phyloP scores from a whole-genome alignment of 2,888 invertebrate genomes.

The Dryocosmus kuriphilus region DNA sequence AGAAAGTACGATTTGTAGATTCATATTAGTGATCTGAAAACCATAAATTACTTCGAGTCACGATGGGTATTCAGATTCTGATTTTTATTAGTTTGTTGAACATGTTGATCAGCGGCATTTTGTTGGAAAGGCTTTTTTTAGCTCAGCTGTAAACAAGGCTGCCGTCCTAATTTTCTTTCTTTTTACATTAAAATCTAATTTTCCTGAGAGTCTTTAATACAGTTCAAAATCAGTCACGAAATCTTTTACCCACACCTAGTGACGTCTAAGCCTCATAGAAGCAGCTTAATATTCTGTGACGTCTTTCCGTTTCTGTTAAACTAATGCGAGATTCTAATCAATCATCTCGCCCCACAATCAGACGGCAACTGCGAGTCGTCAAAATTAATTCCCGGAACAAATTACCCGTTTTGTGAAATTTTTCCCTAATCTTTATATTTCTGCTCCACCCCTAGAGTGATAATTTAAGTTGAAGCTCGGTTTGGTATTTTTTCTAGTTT shows the following conservation, averaged over 20 bases:
- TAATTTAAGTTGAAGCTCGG: neutral
- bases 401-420: neutral
- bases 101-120: too few relatives aligned
- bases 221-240: neutral
- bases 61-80: neutral
- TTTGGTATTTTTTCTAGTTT: neutral
- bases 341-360: slow-evolving; percentile 24
- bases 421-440: neutral
- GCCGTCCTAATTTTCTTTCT: too few relatives aligned
- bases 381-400: neutral
- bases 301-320: slow-evolving; percentile 23
- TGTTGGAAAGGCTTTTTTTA: too few relatives aligned
- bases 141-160: neutral
- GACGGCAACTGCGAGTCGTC: neutral
- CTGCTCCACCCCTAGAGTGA: neutral
- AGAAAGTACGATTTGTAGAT: neutral
- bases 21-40: neutral
- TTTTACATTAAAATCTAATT: neutral
- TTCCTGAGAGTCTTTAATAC: neutral
- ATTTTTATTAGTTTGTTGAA: neutral
- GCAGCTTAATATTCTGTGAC: slow-evolving; percentile 26
- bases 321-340: slow-evolving; percentile 8
- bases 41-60: neutral
- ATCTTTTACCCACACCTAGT: neutral
- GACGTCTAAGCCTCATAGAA: slow-evolving; percentile 1